phyloP scores from a whole-genome alignment of 2,113 vertebrate species.

The Chunga burmeisteri region DNA sequence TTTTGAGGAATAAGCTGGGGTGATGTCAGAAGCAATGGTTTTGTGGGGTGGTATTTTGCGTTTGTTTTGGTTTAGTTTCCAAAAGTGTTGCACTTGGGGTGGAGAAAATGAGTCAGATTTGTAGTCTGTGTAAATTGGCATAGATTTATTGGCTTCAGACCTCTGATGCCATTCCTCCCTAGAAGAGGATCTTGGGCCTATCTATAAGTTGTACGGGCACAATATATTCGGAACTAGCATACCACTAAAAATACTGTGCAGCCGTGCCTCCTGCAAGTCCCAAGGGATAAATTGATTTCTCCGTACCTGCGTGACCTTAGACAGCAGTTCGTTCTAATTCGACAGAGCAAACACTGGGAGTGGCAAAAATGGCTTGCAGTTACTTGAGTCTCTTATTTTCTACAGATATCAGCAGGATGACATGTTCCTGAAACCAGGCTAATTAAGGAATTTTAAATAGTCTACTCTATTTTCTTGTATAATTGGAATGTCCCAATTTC shows the following conservation, averaged over 20 bases:
- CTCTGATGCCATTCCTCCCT: background rate
- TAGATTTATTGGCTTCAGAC: background rate
- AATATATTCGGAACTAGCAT: background rate
- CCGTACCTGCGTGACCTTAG: background rate
- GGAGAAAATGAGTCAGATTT: background rate
- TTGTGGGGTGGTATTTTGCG: background rate
- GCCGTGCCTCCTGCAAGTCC: background rate
- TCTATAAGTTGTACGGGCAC: background rate
- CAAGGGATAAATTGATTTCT: constrained; percentile 37
- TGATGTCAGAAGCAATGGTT: background rate
- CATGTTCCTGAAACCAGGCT: constrained; percentile 22
- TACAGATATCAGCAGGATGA: background rate
- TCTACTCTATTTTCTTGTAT: constrained; percentile 45
- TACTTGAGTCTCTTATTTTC: background rate
- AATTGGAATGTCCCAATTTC: constrained; percentile 57
- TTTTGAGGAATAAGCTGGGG: background rate
- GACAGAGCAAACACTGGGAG: constrained; percentile 4
- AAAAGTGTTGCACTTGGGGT: background rate
- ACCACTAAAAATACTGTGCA: background rate
- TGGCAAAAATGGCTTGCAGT: background rate
- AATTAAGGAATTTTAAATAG: constrained; percentile 57
- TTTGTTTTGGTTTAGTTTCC: background rate
- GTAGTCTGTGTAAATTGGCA: background rate
- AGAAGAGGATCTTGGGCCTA: background rate
- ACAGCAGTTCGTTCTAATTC: background rate